Percentiles rank a stretch among this genome's conserved stretches.
Evolutionary conservation across 2,113 vertebrate species (phyloP).

Genomic region (Narcine bancroftii): DNA sequence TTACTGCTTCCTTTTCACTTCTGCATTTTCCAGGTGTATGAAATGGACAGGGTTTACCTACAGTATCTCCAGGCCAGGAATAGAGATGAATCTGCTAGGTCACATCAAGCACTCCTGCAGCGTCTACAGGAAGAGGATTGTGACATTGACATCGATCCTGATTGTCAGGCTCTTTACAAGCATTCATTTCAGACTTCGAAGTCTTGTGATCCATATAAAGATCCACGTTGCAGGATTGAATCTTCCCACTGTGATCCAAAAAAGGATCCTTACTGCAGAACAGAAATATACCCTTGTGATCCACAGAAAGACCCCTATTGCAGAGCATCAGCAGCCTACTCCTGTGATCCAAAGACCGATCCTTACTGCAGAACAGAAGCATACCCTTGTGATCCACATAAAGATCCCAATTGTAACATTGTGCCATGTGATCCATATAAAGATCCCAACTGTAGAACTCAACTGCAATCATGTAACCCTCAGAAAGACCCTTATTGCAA

Average conservation of each 20-base stretch:
- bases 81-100: conserved; percentile 57
- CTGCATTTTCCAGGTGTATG: conserved; percentile 50
- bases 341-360: conserved; percentile 54
- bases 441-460: conserved; percentile 49
- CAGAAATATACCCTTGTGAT: conserved; percentile 50
- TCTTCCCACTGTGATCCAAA: conserved; percentile 39
- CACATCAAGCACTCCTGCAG: conserved; percentile 58
- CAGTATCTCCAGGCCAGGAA: conserved; percentile 67
- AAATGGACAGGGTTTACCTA: conserved; percentile 64
- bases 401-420: conserved; percentile 53
- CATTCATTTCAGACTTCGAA: not conserved
- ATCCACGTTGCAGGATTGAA: conserved; percentile 54
- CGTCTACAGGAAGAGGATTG: conserved; percentile 64
- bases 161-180: conserved; percentile 43
- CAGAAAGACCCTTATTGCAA: conserved; percentile 53
- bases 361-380: conserved; percentile 48
- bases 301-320: conserved; percentile 58
- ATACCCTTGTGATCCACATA: conserved; percentile 19
- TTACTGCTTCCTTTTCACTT: not conserved
- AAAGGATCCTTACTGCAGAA: conserved; percentile 42
- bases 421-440: conserved; percentile 58
- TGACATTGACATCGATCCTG: conserved; percentile 53
- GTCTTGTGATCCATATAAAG: conserved; percentile 60
- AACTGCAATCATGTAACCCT: conserved; percentile 49
- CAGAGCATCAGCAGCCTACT: not conserved